Conservation (phyloP, 2,888 invertebrate species). For the Caenorhabditis japonica region DNA sequence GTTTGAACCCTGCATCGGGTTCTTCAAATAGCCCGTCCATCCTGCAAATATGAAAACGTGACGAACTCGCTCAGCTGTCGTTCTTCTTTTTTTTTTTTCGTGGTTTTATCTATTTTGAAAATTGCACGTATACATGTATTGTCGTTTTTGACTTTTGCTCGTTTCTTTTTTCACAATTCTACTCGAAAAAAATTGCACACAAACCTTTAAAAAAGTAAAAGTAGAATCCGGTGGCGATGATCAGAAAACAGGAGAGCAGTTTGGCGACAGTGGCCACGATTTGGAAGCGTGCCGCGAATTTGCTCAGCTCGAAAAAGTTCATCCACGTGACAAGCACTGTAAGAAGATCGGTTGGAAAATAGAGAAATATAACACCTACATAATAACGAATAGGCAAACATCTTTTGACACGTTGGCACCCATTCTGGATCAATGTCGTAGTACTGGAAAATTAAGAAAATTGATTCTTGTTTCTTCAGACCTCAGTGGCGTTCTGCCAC, state of each 20-base stretch:
- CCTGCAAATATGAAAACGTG: constrained; percentile 42
- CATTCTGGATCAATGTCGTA: constrained; percentile 70
- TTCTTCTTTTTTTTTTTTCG: too few relatives aligned
- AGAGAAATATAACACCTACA: constrained; percentile 59
- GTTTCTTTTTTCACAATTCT: too few relatives aligned
- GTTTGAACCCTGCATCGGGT: constrained; percentile 70
- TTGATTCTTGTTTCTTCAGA: not conserved
- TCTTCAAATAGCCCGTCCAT: constrained; percentile 64
- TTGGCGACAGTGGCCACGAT: constrained; percentile 76
- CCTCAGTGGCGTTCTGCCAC: not conserved
- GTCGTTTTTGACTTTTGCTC: too few relatives aligned
- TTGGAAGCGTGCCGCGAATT: constrained; percentile 75
- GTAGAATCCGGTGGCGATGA: constrained; percentile 75
- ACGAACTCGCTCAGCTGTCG: too few relatives aligned
- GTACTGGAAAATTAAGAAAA: constrained; percentile 53
- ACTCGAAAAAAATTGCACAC: too few relatives aligned
- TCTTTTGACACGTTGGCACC: constrained; percentile 71
- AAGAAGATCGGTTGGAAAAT: constrained; percentile 36
- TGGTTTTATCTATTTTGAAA: too few relatives aligned
- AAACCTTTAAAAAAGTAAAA: constrained; percentile 73
- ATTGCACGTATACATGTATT: too few relatives aligned
- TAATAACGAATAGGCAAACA: constrained; percentile 74
- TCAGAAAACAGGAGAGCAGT: constrained; percentile 71
- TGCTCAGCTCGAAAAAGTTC: constrained; percentile 76
- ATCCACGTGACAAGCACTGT: constrained; percentile 76